These are phyloP conservation scores for Aporophyla nigra DNA, from an alignment of 2,888 invertebrate species.

Conservation along the genomic window DNA sequence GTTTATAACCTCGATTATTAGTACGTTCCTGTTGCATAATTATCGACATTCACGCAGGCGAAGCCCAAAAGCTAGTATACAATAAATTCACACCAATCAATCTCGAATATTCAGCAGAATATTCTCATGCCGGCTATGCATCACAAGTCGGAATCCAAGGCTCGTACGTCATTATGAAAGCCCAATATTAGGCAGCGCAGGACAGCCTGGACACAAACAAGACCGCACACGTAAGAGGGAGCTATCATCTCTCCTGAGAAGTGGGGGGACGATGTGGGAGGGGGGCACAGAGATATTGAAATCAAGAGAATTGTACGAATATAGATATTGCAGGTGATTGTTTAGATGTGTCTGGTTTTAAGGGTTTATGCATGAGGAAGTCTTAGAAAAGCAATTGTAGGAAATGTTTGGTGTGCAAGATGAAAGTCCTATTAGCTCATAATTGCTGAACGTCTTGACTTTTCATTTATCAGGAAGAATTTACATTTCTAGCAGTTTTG, in stretches of 20 bases:
- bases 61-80: background rate
- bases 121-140: conserved; percentile 66
- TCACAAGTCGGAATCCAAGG: conserved; percentile 74
- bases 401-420: background rate
- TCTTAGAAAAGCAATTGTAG: background rate
- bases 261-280: conserved; percentile 53
- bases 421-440: background rate
- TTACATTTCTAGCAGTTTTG: background rate
- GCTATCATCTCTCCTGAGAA: conserved; percentile 77
- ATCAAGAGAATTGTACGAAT: conserved; percentile 67
- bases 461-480: too few relatives aligned
- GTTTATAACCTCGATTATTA: too few relatives aligned
- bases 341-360: conserved; percentile 51
- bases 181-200: conserved; percentile 82
- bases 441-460: background rate
- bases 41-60: too few relatives aligned
- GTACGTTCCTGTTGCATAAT: too few relatives aligned
- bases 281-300: conserved; percentile 70
- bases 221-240: conserved; percentile 83
- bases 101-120: conserved; percentile 51
- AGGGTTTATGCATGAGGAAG: conserved; percentile 14
- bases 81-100: conserved; percentile 7
- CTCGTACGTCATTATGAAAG: conserved; percentile 82
- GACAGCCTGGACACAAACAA: conserved; percentile 85
- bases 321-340: conserved; percentile 67